Base-by-base conservation (phyloP, 1,140 invertebrate species). In the Uloborus diversus region DNA sequence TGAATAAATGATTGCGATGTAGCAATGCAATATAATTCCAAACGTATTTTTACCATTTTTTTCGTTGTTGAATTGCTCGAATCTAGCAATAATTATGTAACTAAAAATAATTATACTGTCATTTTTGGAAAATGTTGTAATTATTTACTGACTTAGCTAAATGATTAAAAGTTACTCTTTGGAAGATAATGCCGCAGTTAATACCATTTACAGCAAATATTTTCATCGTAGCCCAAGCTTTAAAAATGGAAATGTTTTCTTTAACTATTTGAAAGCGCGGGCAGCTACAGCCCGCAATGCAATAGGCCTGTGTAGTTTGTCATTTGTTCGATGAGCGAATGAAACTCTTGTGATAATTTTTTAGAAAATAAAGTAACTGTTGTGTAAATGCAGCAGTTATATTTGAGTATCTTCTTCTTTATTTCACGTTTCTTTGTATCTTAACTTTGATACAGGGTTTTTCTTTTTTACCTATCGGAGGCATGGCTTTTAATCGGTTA, bases 341-440 rank as follows among this genome's bases (percentile, higher is more conserved):
- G 56, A 47, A 66, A 28, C 47, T 59, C 68, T 71, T 71, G 68
- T 71, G 68, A 71, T 71, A 71, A 71, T 71, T 71, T 71, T 71
- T 33, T 71, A 71, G 68, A 57, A 59, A 71, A 59, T 42, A n/a
- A 56, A 69, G 56, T 35, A 28, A 59, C 23, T 57, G 53, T 25
- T 59, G 47, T 14, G 25, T 25, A 17, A 11, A 4, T 17, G 49
- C 23, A 57, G 33, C 68, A 71, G 68, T n/a, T 53, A 35, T 71
- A 71, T 69, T 69, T 69, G 49, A 47, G 35, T 69, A 69, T 33
- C 20, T 1, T 33, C 23, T 69, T 14, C 28, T 37, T 14, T 53
- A n/a, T 47, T 69, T 53, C 33, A 47, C 1, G 23, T 23, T 23
- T 13, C 28, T 27, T 42, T 17, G 25, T 5, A n/a, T n/a, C n/a